These are phyloP conservation scores for Coracias cyanogaster DNA, from an alignment of 2,797 vertebrate genomes.

Conservation along the genomic window DNA sequence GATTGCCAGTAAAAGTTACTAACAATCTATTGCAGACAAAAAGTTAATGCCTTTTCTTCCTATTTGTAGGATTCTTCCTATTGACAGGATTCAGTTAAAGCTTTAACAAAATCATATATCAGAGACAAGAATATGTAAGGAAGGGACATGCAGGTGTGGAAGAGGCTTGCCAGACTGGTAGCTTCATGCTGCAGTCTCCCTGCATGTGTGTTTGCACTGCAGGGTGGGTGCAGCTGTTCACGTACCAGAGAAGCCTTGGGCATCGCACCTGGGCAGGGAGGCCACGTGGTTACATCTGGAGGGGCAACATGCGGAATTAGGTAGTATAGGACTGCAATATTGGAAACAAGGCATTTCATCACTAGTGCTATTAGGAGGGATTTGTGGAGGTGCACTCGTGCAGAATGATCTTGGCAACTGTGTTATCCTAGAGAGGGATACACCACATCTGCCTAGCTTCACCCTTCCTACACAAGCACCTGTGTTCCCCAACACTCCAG, in stretches of 20 bases:
- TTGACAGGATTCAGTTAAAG: not conserved
- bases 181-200: not conserved
- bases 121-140: not conserved
- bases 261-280: fast-evolving
- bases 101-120: not conserved
- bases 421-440: not conserved
- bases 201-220: fast-evolving
- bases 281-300: not conserved
- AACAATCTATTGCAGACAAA: not conserved
- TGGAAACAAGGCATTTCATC: not conserved
- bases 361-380: not conserved
- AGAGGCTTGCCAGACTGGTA: not conserved
- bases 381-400: not conserved
- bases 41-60: not conserved
- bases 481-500: not conserved
- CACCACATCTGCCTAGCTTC: not conserved
- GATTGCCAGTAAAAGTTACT: not conserved
- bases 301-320: not conserved
- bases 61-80: not conserved
- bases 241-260: not conserved
- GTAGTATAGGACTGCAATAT: fast-evolving
- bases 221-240: not conserved
- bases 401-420: not conserved
- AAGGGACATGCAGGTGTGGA: not conserved
- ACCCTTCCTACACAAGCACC: not conserved